Evolutionary conservation across 1,140 invertebrate species (phyloP).

Genomic region (Pogonomyrmex barbatus): DNA sequence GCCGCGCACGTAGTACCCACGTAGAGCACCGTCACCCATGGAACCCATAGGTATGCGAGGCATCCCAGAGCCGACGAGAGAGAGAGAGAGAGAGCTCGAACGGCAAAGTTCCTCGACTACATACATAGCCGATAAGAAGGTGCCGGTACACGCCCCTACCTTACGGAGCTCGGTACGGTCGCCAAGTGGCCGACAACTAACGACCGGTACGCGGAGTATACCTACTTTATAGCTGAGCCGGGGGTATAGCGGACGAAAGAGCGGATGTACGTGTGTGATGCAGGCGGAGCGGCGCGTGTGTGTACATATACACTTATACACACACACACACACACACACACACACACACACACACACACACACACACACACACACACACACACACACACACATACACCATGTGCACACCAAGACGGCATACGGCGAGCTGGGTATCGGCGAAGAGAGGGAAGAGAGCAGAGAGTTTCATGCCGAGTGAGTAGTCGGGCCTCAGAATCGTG

Average conservation of each 20-base stretch:
- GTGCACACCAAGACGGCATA: conserved; percentile 19
- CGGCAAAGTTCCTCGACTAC: conserved; percentile 47
- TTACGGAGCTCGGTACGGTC: conserved; percentile 57
- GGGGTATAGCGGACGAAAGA: conserved; percentile 32
- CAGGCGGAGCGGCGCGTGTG: not conserved
- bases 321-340: not conserved
- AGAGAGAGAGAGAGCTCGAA: conserved; percentile 30
- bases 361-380: not conserved
- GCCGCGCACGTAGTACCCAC: not conserved
- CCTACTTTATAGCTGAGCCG: conserved; percentile 56
- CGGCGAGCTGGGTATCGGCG: conserved; percentile 37
- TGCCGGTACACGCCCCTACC: conserved; percentile 61
- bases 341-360: not conserved
- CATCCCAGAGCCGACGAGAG: conserved; percentile 1
- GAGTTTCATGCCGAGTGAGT: conserved; percentile 60
- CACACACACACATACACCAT: not conserved
- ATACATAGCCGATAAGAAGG: conserved; percentile 21
- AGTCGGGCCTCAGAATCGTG: conserved; percentile 68
- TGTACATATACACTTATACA: not conserved
- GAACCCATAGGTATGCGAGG: conserved; percentile 48
- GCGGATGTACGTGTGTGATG: conserved; percentile 3
- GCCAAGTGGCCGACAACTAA: conserved; percentile 68
- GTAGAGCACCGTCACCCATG: conserved; percentile 23
- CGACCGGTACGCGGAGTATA: conserved; percentile 48
- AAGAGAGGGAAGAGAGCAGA: conserved; percentile 59